These are phyloP conservation scores for Phrynocephalus vlangalii DNA, from an alignment of 2,797 vertebrate genomes.

Conservation along the genomic window DNA sequence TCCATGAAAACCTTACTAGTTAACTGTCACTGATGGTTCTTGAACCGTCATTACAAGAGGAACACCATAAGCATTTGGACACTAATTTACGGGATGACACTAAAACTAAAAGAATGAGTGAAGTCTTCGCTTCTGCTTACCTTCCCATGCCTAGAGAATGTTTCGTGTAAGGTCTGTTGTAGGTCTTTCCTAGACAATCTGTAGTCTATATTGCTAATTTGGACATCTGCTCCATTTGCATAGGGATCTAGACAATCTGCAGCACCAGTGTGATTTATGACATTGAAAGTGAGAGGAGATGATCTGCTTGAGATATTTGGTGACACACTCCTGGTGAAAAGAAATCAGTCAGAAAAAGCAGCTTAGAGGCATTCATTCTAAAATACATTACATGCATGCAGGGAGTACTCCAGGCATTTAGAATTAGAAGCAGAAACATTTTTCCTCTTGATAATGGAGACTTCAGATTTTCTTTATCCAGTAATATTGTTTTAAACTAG, in stretches of 20 bases:
- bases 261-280: slow-evolving; percentile 72
- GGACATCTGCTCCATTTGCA: slow-evolving; percentile 90
- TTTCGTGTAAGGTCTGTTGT: slow-evolving; percentile 88
- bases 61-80: too few species aligned
- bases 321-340: slow-evolving; percentile 84
- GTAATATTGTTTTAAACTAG: not conserved
- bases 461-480: too few species aligned
- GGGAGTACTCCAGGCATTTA: not conserved
- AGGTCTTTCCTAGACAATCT: slow-evolving; percentile 95
- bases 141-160: slow-evolving; percentile 91
- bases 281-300: slow-evolving; percentile 83
- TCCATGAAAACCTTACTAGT: too few species aligned
- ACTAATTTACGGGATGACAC: not conserved
- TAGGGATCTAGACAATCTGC: slow-evolving; percentile 84
- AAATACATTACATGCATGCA: not conserved
- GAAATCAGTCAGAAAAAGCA: not conserved
- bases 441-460: not conserved
- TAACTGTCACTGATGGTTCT: too few species aligned
- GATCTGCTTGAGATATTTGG: slow-evolving; percentile 90
- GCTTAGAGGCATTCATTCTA: not conserved
- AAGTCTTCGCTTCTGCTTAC: slow-evolving; percentile 72
- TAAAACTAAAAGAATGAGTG: not conserved
- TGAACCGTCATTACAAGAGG: too few species aligned
- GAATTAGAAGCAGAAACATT: not conserved
- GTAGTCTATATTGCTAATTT: slow-evolving; percentile 95